Evolutionary conservation across 2,888 invertebrate species (phyloP).

Genomic region (Zhuqinia jingwanae): DNA sequence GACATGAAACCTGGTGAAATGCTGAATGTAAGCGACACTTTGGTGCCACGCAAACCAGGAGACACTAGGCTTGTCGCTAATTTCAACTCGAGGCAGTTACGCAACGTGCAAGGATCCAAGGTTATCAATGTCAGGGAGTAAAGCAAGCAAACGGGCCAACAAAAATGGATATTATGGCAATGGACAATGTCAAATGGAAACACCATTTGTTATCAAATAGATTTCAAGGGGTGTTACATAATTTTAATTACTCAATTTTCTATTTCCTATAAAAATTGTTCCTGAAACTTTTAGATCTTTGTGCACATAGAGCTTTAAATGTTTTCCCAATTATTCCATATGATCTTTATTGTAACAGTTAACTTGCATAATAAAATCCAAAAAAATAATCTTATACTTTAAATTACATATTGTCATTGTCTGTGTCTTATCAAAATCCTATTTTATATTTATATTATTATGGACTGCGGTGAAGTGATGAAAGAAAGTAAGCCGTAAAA

Average conservation of each 20-base stretch:
- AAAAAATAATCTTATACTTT: not conserved
- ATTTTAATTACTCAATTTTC: not conserved
- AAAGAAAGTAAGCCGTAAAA: too few species aligned
- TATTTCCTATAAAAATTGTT: not conserved
- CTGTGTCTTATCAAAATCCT: too few species aligned
- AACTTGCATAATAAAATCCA: conserved; percentile 24
- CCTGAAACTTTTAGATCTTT: too few species aligned
- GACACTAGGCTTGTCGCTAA: conserved; percentile 85
- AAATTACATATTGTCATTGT: too few species aligned
- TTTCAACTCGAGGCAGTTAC: conserved; percentile 86
- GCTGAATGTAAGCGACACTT: conserved; percentile 85
- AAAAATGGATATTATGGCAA: not conserved
- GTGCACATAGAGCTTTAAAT: too few species aligned
- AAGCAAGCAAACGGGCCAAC: not conserved
- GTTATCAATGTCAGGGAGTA: conserved; percentile 72
- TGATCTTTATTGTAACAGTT: not conserved
- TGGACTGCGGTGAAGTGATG: too few species aligned
- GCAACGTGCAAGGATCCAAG: conserved; percentile 85
- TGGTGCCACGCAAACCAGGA: conserved; percentile 84
- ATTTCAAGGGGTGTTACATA: not conserved
- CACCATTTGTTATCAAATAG: not conserved
- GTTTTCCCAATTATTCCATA: too few species aligned
- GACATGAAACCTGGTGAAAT: too few species aligned
- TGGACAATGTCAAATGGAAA: conserved; percentile 14
- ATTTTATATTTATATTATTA: too few species aligned